phyloP scores from a whole-genome alignment of 2,113 vertebrate genomes.

The Colaptes auratus region DNA sequence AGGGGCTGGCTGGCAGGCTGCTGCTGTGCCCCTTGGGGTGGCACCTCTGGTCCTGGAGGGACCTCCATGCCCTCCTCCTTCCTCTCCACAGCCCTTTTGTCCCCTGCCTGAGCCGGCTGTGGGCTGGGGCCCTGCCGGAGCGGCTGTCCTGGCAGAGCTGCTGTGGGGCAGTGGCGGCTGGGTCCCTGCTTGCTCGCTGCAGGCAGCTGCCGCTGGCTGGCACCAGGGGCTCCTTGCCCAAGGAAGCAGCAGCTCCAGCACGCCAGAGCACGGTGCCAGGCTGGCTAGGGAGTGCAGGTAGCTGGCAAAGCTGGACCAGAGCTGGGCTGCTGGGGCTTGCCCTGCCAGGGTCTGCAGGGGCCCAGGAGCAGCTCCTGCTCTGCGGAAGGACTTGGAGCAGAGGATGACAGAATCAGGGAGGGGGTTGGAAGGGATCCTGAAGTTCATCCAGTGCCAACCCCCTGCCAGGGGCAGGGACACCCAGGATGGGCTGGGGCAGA shows the following conservation, averaged over 20 bases:
- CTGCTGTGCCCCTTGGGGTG: background rate
- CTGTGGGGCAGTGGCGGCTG: background rate
- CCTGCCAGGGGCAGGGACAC: too few species aligned
- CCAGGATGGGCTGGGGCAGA: too few species aligned
- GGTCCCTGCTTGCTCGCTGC: background rate
- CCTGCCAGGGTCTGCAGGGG: accelerated
- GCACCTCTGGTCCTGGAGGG: background rate
- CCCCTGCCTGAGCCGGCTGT: background rate
- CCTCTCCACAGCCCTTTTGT: background rate
- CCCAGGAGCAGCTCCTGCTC: background rate
- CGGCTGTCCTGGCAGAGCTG: background rate
- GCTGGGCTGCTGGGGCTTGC: background rate
- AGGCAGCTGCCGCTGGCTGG: background rate
- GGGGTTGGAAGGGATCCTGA: too few species aligned
- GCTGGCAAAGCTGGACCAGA: background rate
- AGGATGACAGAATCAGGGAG: too few species aligned
- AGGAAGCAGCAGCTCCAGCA: background rate
- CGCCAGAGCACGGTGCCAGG: background rate
- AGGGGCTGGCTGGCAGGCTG: background rate
- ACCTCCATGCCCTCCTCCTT: background rate
- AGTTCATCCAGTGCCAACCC: too few species aligned
- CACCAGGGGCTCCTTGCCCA: conserved; percentile 14
- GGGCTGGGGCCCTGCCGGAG: background rate
- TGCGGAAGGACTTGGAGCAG: accelerated
- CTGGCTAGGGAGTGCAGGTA: background rate